These are phyloP conservation scores for Malachius bipustulatus DNA, from an alignment of 2,888 invertebrate species.

Conservation along the genomic window DNA sequence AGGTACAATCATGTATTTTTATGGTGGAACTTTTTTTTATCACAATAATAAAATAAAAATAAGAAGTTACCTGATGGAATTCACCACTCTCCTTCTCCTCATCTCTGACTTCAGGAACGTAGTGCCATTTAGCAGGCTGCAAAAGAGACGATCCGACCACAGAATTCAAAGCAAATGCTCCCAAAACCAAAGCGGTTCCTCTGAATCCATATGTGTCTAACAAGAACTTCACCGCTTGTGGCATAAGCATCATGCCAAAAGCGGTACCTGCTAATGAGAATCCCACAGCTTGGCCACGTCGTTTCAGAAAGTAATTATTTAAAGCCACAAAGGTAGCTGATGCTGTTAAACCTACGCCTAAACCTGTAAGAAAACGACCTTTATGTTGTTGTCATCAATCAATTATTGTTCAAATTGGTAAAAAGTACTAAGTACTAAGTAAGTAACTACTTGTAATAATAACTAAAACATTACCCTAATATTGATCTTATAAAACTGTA, in stretches of 20 bases:
- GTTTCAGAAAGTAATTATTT: conserved; percentile 64
- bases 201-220: conserved; percentile 52
- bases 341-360: conserved; percentile 65
- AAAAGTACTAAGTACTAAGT: no score
- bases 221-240: conserved; percentile 56
- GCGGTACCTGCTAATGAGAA: conserved; percentile 71
- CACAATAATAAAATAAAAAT: no score
- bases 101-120: conserved; percentile 45
- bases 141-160: conserved; percentile 54
- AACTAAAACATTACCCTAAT: no score
- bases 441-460: no score
- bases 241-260: conserved; percentile 68
- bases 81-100: no score
- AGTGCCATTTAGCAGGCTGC: conserved; percentile 62
- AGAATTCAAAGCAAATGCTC: conserved; percentile 55
- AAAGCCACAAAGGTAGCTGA: conserved; percentile 68
- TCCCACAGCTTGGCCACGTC: conserved; percentile 68
- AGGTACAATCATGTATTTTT: no score
- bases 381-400: background rate
- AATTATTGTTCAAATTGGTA: conserved; percentile 7
- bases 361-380: conserved; percentile 50
- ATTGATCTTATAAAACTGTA: no score
- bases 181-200: conserved; percentile 55
- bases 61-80: no score
- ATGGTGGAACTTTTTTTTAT: no score